These are phyloP conservation scores for Tinea pellionella DNA, from an alignment of 2,888 invertebrate species.

Conservation along the genomic window DNA sequence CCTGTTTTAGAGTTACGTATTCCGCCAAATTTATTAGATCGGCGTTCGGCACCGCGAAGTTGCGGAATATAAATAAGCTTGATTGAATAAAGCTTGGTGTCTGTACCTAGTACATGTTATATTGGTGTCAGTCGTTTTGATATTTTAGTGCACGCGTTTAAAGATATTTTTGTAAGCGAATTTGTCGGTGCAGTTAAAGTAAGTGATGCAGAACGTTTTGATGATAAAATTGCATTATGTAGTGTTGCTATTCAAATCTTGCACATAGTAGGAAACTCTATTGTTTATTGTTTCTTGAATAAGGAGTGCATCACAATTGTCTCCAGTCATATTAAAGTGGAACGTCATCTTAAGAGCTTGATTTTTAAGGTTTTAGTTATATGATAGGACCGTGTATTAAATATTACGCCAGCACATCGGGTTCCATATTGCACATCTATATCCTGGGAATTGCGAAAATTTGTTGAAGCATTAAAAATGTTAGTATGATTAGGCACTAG, in stretches of 20 bases:
- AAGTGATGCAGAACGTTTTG: not conserved
- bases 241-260: not conserved
- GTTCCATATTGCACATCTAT: not conserved
- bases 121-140: not conserved
- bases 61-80: conserved; percentile 11
- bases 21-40: conserved; percentile 10
- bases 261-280: not conserved
- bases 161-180: not conserved
- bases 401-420: not conserved
- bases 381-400: too few species aligned
- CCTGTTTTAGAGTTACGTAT: conserved; percentile 6
- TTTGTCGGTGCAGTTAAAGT: not conserved
- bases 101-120: not conserved
- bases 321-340: too few species aligned
- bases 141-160: not conserved
- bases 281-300: conserved; percentile 1
- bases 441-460: not conserved
- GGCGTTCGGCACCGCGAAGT: conserved; percentile 5
- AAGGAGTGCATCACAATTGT: too few species aligned
- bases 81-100: not conserved
- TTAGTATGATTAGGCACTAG: not conserved
- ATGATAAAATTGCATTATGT: not conserved
- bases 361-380: too few species aligned
- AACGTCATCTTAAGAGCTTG: too few species aligned
- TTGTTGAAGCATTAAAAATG: conserved; percentile 4